A percentile compares a stretch with the other conserved stretches of the same genome.
These are phyloP conservation scores for Gymnopithys bicolor DNA, from an alignment of 2,797 vertebrate genomes.

Conservation along the genomic window DNA sequence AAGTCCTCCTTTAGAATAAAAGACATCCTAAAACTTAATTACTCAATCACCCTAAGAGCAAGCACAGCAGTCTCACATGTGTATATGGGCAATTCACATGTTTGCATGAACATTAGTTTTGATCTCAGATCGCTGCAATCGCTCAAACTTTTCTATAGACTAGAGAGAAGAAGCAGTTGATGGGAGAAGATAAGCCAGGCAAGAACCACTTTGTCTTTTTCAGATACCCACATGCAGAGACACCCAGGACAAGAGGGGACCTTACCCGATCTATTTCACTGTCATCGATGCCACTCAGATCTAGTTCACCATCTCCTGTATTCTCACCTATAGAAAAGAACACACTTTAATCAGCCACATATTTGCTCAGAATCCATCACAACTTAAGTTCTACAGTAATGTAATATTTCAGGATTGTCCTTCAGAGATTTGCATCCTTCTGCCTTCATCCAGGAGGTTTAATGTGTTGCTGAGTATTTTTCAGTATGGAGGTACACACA, in stretches of 20 bases:
- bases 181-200: not conserved
- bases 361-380: not conserved
- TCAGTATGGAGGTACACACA: not conserved
- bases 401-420: not conserved
- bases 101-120: not conserved
- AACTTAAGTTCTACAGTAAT: not conserved
- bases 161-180: not conserved
- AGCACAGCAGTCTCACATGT: not conserved
- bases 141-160: not conserved
- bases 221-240: not conserved
- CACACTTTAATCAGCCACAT: not conserved
- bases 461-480: not conserved
- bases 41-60: not conserved
- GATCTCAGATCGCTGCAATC: not conserved
- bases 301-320: constrained; percentile 88
- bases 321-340: constrained; percentile 77
- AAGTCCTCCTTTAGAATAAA: constrained; percentile 15
- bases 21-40: constrained; percentile 1
- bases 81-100: not conserved
- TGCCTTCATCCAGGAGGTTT: not conserved
- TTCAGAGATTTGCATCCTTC: not conserved
- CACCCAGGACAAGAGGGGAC: not conserved
- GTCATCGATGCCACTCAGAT: constrained; percentile 96
- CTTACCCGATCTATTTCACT: constrained; percentile 92
- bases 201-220: not conserved